Base-by-base conservation (phyloP, 2,888 invertebrate genomes). In the Melanostoma mellinum region DNA sequence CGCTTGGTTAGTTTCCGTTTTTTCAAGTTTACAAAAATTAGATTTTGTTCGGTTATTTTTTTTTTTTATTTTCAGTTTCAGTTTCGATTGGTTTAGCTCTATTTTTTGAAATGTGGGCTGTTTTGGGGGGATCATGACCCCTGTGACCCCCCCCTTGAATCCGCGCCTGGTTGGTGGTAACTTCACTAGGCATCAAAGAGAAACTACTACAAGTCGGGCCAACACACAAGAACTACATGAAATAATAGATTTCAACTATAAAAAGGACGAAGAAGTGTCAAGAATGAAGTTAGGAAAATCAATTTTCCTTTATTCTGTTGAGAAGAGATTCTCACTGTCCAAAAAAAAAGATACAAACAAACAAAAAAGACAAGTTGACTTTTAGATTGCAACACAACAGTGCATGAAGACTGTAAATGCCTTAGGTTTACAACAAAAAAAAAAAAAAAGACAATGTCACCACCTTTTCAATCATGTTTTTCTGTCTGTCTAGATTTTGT, bases 101-200 rank as follows among this genome's bases (percentile, higher is more conserved):
- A n/a, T n/a, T n/a, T n/a, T n/a, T n/a, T n/a, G n/a, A n/a, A n/a
- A n/a, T n/a, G n/a, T n/a, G n/a, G n/a, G n/a, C n/a, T n/a, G n/a
- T n/a, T n/a, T n/a, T n/a, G n/a, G n/a, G n/a, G n/a, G n/a, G n/a
- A n/a, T n/a, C n/a, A n/a, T n/a, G n/a, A n/a, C n/a, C n/a, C n/a
- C n/a, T n/a, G n/a, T n/a, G n/a, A n/a, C n/a, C n/a, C n/a, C n/a
- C n/a, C n/a, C n/a, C n/a, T n/a, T n/a, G n/a, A n/a, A n/a, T n/a
- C n/a, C n/a, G n/a, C n/a, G n/a, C n/a, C n/a, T n/a, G n/a, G 78
- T 71, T 73, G 84, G 84, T 74, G 78, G 84, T 79, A 78, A 69
- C 82, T 78, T 78, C 82, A 84, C 73, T 42, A 68, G 56, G 65
- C 58, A 71, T 63, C 81, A 77, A 53, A 75, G 52, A 73, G 53